These are phyloP conservation scores for Drosophila sp. DNA, from an alignment of 1,140 invertebrate genomes.

Conservation along the genomic window DNA sequence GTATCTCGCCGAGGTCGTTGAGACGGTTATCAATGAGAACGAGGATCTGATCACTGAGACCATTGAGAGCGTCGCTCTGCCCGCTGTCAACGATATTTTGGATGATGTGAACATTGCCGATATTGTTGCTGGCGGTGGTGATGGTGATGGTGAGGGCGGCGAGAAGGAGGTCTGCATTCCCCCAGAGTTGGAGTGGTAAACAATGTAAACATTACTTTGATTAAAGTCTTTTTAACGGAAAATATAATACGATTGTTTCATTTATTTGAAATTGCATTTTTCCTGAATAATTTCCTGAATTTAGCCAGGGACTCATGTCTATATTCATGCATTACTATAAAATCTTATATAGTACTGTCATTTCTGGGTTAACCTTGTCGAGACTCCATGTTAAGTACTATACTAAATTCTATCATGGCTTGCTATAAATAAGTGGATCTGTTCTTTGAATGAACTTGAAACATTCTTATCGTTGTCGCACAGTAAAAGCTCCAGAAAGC, in stretches of 20 bases:
- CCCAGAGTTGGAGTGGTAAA: conserved; percentile 71
- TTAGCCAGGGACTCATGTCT: neutral
- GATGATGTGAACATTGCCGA: conserved; percentile 67
- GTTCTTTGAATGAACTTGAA: neutral
- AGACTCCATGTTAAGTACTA: neutral
- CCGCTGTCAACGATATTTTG: conserved; percentile 64
- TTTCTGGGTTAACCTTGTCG: neutral
- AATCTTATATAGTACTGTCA: neutral
- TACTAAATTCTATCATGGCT: no score
- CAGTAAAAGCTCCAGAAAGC: conserved; percentile 13
- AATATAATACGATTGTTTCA: conserved; percentile 14
- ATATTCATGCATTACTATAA: conserved; percentile 3
- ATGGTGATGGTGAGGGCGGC: conserved; percentile 65
- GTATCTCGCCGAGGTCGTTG: conserved; percentile 70
- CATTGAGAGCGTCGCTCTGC: conserved; percentile 75
- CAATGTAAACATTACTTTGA: conserved; percentile 33
- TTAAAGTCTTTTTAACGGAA: conserved; percentile 51
- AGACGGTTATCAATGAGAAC: conserved; percentile 76
- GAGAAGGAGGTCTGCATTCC: conserved; percentile 79
- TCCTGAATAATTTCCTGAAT: neutral
- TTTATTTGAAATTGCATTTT: neutral
- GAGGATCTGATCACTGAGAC: conserved; percentile 74
- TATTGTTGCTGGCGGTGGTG: conserved; percentile 49
- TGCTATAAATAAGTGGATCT: no score
- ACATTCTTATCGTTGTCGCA: neutral